Evolutionary conservation across 2,113 vertebrate genomes (phyloP), one percentile per base, ranked within the genome.

Genomic region (Marmota monax): DNA sequence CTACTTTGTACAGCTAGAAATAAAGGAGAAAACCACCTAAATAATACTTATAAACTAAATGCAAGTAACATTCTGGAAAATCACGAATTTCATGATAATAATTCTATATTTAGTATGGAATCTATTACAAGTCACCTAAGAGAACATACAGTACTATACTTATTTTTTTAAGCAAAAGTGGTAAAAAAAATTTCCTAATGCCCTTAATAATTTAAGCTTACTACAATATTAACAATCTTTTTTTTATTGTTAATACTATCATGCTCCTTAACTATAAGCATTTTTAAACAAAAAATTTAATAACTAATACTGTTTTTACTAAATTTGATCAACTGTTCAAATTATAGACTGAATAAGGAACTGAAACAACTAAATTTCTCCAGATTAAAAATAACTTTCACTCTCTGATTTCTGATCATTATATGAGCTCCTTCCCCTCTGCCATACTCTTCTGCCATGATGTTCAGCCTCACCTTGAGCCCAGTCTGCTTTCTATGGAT

Each of bases 31-130:
- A 95, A 63, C 0, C 5, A 69, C 22, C 29, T 74, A 92, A 76
- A 61, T 86, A 90, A 91, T 86, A 13, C 70, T 90, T 76, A 45
- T 45, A 92, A 88, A 39, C 12, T 73, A 90, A 92, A 78, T 34
- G 4, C 23, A 96, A 89, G 17, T 45, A 77, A 87, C 61, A 84
- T 56, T 22, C 5, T 56, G 16, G 4, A 42, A 88, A 92, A 73
- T n/a, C 76, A 22, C 14, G 27, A 93, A 92, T 78, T 80, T 42
- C 32, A 78, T 69, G 29, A 76, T 20, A 51, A n/a, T 14, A 95
- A 61, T 85, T 73, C n/a, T 73, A 88, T 51, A 73, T 61, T 88
- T 12, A 61, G 14, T 37, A 94, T 3, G 78, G 27, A 89, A 77
- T 74, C 17, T 72, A 85, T 39, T 48, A 90, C 37, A 89, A 94